phyloP scores from a whole-genome alignment of 1,140 invertebrate genomes.

The Brachionus manjavacas region DNA sequence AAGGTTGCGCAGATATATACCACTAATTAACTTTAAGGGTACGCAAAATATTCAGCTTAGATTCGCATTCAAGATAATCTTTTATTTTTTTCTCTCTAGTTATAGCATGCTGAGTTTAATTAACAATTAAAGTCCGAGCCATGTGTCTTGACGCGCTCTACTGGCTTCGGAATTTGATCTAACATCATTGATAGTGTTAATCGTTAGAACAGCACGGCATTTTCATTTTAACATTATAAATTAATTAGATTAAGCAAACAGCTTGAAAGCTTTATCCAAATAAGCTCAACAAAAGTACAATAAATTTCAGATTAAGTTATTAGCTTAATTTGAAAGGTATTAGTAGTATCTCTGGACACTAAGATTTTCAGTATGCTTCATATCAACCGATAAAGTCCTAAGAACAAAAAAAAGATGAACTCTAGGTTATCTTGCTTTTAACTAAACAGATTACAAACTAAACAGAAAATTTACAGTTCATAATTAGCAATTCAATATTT shows the following conservation, averaged over 20 bases:
- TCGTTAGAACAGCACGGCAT: not conserved
- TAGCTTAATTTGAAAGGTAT: not conserved
- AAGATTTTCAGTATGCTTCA: not conserved
- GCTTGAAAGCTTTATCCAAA: not conserved
- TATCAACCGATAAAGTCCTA: not conserved
- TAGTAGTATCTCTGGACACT: not conserved
- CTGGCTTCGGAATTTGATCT: not conserved
- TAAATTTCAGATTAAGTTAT: not conserved
- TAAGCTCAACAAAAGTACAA: not conserved
- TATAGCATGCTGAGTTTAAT: slow-evolving; percentile 1
- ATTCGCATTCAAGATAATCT: not conserved
- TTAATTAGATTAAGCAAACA: not conserved
- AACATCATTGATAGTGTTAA: not conserved
- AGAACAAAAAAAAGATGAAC: not conserved
- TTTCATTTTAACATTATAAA: not conserved
- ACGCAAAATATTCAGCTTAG: not conserved
- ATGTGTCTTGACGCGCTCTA: not conserved
- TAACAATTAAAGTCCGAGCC: not conserved
- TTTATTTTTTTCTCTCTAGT: not conserved
- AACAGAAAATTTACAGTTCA: not conserved
- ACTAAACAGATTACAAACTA: not conserved
- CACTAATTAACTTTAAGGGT: slow-evolving; percentile 6
- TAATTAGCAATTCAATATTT: too few species aligned
- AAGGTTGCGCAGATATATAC: not conserved
- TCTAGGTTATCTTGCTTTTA: not conserved